phyloP scores from a whole-genome alignment of 2,888 invertebrate genomes.

The Sphaeridia pumilis region DNA sequence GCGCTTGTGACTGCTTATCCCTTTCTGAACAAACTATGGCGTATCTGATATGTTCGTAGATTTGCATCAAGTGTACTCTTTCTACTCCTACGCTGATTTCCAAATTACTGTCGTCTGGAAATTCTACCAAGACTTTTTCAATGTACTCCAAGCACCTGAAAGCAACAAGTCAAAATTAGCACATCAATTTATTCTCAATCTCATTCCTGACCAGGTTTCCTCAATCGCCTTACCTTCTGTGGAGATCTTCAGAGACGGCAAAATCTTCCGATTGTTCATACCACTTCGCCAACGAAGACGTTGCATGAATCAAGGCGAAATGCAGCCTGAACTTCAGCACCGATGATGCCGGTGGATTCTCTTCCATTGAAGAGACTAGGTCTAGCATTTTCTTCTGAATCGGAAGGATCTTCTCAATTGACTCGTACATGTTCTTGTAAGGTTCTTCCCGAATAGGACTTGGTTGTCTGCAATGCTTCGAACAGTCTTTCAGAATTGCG shows the following conservation, averaged over 20 bases:
- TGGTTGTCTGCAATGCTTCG: neutral
- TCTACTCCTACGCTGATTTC: constrained; percentile 14
- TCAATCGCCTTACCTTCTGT: constrained; percentile 29
- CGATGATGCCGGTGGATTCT: no score
- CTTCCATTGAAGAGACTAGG: constrained; percentile 14
- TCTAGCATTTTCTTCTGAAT: constrained; percentile 9
- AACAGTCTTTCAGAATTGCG: constrained; percentile 3
- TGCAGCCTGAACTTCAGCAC: constrained; percentile 19
- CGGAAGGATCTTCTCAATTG: constrained; percentile 15
- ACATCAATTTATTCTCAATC: neutral
- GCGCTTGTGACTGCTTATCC: constrained; percentile 30
- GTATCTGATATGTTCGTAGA: constrained; percentile 32
- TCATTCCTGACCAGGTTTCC: no score
- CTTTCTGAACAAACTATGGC: constrained; percentile 34
- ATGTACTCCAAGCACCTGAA: constrained; percentile 24
- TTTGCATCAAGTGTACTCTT: constrained; percentile 26
- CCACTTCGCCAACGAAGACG: constrained; percentile 33
- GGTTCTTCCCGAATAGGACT: constrained; percentile 18
- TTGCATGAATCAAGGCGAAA: constrained; percentile 28
- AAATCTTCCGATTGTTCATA: constrained; percentile 30
- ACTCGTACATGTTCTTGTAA: constrained; percentile 28
- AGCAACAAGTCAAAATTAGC: no score
- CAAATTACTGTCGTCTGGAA: constrained; percentile 7
- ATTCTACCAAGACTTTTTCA: constrained; percentile 15
- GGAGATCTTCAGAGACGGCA: constrained; percentile 23